Evolutionary conservation across 1,140 invertebrate species (phyloP).

Genomic region (Drosophila lowei): DNA sequence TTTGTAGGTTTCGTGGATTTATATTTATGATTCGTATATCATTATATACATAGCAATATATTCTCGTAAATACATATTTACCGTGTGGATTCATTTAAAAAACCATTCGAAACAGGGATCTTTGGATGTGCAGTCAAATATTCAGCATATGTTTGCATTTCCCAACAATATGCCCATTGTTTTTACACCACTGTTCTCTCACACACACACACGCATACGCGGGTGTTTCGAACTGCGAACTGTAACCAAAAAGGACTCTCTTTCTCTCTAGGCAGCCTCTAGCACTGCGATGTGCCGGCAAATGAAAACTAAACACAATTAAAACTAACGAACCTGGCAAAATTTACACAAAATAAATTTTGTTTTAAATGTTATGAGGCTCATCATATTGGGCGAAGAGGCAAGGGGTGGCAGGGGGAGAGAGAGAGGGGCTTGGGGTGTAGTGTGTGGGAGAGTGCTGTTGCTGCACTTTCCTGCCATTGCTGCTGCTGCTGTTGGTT

Average conservation of each 20-base stretch:
- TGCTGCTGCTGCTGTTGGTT: constrained; percentile 50
- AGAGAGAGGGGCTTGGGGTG: neutral
- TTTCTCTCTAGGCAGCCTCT: neutral
- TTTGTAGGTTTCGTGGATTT: too few relatives aligned
- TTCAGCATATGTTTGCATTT: too few relatives aligned
- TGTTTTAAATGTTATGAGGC: constrained; percentile 76
- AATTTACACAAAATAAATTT: constrained; percentile 79
- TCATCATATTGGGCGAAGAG: constrained; percentile 40
- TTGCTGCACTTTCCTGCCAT: constrained; percentile 58
- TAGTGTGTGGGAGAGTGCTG: constrained; percentile 26
- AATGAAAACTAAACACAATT: constrained; percentile 79
- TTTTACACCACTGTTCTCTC: too few relatives aligned
- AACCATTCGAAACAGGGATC: too few relatives aligned
- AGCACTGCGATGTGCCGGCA: constrained; percentile 36
- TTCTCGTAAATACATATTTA: too few relatives aligned
- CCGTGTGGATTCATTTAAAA: too few relatives aligned
- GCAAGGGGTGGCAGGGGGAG: neutral
- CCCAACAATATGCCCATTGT: too few relatives aligned
- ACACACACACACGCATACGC: too few relatives aligned
- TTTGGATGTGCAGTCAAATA: too few relatives aligned
- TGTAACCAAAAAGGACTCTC: neutral
- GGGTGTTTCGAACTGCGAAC: too few relatives aligned
- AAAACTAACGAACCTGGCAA: constrained; percentile 77
- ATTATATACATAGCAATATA: too few relatives aligned
- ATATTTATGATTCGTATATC: too few relatives aligned